These are phyloP conservation scores for Cryptops parisi DNA, from an alignment of 2,888 invertebrate genomes.

Conservation along the genomic window DNA sequence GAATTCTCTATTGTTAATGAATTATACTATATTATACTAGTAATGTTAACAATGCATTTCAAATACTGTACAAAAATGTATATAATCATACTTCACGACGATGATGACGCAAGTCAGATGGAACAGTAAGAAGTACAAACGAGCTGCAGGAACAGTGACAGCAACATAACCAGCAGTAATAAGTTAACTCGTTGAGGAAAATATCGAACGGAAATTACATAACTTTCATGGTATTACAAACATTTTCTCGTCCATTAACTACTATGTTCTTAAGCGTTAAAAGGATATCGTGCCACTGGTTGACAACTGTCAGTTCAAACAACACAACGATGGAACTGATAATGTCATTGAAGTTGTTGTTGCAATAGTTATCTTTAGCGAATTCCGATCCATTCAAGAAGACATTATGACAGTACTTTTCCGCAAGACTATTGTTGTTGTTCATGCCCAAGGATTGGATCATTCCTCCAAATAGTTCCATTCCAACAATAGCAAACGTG, in stretches of 20 bases:
- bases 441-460: slow-evolving; percentile 28
- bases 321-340: slow-evolving; percentile 32
- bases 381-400: slow-evolving; percentile 30
- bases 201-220: too few relatives aligned
- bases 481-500: slow-evolving; percentile 35
- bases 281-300: slow-evolving; percentile 37
- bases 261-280: slow-evolving; percentile 23
- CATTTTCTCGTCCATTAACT: neutral
- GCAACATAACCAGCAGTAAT: slow-evolving; percentile 32
- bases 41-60: too few relatives aligned
- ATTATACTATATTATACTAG: too few relatives aligned
- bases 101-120: slow-evolving; percentile 34
- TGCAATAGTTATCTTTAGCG: slow-evolving; percentile 32
- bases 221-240: too few relatives aligned
- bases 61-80: too few relatives aligned
- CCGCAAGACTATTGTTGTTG: slow-evolving; percentile 12
- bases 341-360: slow-evolving; percentile 37
- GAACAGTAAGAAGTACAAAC: slow-evolving; percentile 35
- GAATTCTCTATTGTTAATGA: too few relatives aligned
- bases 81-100: slow-evolving; percentile 34
- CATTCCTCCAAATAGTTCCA: slow-evolving; percentile 33
- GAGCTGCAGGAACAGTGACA: slow-evolving; percentile 30
- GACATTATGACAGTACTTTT: slow-evolving; percentile 28
- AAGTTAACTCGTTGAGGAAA: too few relatives aligned
- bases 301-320: slow-evolving; percentile 37